Percentiles rank a stretch among this genome's conserved stretches.
Evolutionary conservation across 2,113 vertebrate genomes (phyloP).

Genomic region (Coregonus clupeaformis): DNA sequence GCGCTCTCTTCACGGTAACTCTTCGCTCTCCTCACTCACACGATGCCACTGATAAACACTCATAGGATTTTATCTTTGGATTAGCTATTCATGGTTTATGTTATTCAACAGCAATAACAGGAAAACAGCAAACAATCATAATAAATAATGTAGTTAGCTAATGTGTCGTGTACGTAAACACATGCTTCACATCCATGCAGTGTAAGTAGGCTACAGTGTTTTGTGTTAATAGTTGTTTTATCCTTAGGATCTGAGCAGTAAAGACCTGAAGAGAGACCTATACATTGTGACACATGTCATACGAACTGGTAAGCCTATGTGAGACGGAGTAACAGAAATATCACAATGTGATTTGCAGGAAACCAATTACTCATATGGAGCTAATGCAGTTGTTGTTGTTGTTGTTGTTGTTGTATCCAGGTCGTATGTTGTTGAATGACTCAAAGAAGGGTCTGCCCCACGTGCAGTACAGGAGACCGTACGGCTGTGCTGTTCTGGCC

Average conservation of each 20-base stretch:
- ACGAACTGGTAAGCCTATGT: conserved; percentile 83
- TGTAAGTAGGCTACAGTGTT: no score
- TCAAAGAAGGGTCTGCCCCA: conserved; percentile 93
- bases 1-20: conserved; percentile 90
- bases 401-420: conserved; percentile 62
- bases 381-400: background rate
- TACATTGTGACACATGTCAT: conserved; percentile 94
- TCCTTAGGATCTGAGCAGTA: conserved; percentile 91
- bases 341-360: background rate
- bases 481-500: conserved; percentile 90
- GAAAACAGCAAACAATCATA: no score
- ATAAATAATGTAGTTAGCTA: no score
- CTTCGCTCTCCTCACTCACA: background rate
- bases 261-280: conserved; percentile 95
- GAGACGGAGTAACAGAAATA: background rate
- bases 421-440: conserved; percentile 93
- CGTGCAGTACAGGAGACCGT: conserved; percentile 88
- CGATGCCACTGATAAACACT: no score
- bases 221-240: conserved; percentile 22
- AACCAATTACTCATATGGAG: background rate
- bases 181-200: no score
- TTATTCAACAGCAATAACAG: no score
- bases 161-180: no score
- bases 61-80: no score
- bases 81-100: no score